These are phyloP conservation scores for Oeneis ivallda DNA, from an alignment of 2,888 invertebrate genomes.

Conservation along the genomic window DNA sequence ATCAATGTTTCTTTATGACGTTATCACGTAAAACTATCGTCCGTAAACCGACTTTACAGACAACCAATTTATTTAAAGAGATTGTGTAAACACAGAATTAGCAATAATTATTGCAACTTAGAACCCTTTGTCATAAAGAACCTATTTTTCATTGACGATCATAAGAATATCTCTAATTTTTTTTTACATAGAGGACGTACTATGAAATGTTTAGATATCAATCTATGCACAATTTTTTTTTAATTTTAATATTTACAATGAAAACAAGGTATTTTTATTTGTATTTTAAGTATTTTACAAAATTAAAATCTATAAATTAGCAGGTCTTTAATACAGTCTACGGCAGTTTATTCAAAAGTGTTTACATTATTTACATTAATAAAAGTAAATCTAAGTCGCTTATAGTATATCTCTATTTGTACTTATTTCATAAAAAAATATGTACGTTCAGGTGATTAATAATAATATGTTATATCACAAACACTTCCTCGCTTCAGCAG, in stretches of 20 bases:
- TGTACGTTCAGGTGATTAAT: slow-evolving; percentile 67
- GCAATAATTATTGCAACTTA: too few species aligned
- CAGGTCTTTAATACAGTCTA: slow-evolving; percentile 27
- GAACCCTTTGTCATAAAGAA: too few species aligned
- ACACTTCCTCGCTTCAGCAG: slow-evolving; percentile 63
- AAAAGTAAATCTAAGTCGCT: slow-evolving; percentile 52
- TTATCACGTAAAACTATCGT: too few species aligned
- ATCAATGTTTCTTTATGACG: too few species aligned
- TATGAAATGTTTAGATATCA: slow-evolving; percentile 19
- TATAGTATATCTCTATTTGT: slow-evolving; percentile 68
- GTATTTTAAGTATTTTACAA: slow-evolving; percentile 31
- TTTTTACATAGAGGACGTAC: slow-evolving; percentile 14
- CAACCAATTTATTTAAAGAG: too few species aligned
- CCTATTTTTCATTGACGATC: too few species aligned
- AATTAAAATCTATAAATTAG: slow-evolving; percentile 47
- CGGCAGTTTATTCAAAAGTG: slow-evolving; percentile 53
- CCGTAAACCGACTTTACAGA: too few species aligned
- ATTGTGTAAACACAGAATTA: too few species aligned
- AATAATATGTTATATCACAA: slow-evolving; percentile 59
- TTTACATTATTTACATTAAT: slow-evolving; percentile 63
- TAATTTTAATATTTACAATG: slow-evolving; percentile 25
- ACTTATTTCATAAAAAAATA: slow-evolving; percentile 80
- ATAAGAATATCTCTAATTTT: background rate
- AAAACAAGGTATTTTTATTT: slow-evolving; percentile 11
- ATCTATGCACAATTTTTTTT: slow-evolving; percentile 18